These are phyloP conservation scores for Phoxinus dragarum DNA, from an alignment of 2,797 vertebrate genomes.

Conservation along the genomic window DNA sequence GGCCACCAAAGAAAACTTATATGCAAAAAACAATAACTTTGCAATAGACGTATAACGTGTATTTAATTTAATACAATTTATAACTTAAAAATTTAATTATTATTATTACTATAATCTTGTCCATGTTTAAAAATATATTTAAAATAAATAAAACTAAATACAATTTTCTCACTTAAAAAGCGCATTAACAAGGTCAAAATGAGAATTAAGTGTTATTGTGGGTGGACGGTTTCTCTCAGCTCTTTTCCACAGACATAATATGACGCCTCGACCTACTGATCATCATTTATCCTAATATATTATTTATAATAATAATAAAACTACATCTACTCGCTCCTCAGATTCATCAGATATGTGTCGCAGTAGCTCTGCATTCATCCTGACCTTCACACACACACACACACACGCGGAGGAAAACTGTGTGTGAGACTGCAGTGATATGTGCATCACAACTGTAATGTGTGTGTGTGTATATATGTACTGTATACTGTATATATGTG, in stretches of 20 bases:
- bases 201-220: not conserved
- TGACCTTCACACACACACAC: not conserved
- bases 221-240: not conserved
- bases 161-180: not conserved
- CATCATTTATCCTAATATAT: constrained; percentile 10
- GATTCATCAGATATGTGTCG: constrained; percentile 17
- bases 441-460: too few species aligned
- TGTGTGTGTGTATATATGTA: too few species aligned
- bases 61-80: not conserved
- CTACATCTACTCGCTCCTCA: not conserved
- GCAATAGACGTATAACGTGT: too few species aligned
- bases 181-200: not conserved
- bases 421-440: not conserved
- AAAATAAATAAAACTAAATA: not conserved
- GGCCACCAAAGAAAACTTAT: too few species aligned
- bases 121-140: not conserved
- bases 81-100: not conserved
- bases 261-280: not conserved
- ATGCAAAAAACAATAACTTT: not conserved
- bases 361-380: not conserved
- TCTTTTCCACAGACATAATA: constrained; percentile 8
- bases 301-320: not conserved
- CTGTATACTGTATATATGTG: too few species aligned
- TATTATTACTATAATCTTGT: not conserved
- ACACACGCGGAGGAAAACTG: not conserved